Base-by-base conservation (phyloP, 2,797 vertebrate species). In the Syndactyla subalaris region DNA sequence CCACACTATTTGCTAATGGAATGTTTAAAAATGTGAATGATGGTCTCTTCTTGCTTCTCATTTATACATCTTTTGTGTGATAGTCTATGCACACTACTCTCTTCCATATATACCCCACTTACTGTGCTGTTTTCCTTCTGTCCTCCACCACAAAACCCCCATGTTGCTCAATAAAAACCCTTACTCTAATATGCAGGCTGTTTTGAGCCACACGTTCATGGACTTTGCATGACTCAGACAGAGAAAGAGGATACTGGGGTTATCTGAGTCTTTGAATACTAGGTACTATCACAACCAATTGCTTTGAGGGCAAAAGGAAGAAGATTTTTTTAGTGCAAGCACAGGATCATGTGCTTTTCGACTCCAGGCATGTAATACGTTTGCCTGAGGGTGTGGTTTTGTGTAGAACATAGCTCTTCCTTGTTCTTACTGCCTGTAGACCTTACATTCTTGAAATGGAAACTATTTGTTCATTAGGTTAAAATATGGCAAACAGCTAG, bases 371-470 rank as follows among this genome's bases (percentile, higher is more conserved):
- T 23, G 52, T 57, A 79, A 71, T 43, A 67, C 0, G 0, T 81
- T 88, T 94, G 75, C 95, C 80, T 48, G n/a, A 86, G 77, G 91
- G 73, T 20, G 67, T 73, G 67, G 86, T 67, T 88, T 89, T 79
- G 66, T 61, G 82, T 5, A 84, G 45, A 68, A 34, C 30, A 12
- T 17, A 72, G n/a, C 5, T 88, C 65, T 83, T 91, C 70, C 79
- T 89, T 92, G 66, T 89, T 94, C 82, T 67, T 66, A 32, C 24
- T 81, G 58, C 51, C 43, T 45, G 16, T 10, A 66, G 75, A 82
- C 18, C 46, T 76, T 30, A 82, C 19, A 26, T 51, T 34, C 51
- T 75, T 57, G 32, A 91, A 88, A 83, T 0, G 48, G 66, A 86
- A 91, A 84, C 29, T 68, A 65, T 46, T 57, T 30, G 52, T 18